A percentile compares a stretch with the other conserved stretches of the same genome.
Evolutionary conservation across 2,888 invertebrate genomes (phyloP).

Genomic region (Malachius bipustulatus): DNA sequence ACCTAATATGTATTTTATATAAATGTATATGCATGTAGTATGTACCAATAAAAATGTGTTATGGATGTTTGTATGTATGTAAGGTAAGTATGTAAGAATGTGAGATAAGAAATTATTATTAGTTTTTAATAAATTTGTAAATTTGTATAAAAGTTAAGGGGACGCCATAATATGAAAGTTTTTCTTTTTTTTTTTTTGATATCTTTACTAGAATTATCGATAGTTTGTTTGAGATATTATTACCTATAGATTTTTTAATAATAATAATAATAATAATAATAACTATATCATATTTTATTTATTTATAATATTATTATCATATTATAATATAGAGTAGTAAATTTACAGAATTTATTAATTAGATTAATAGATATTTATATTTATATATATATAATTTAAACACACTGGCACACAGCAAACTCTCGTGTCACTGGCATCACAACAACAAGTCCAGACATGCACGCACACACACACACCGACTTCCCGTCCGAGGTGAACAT

Average conservation of each 20-base stretch:
- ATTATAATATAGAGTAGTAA: constrained; percentile 38
- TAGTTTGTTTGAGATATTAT: constrained; percentile 34
- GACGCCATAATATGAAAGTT: constrained; percentile 36
- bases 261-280: too few species aligned
- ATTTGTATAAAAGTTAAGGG: constrained; percentile 37
- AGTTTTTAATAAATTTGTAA: too few species aligned
- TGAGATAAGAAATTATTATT: too few species aligned
- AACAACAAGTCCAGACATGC: constrained; percentile 33
- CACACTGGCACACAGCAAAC: constrained; percentile 34
- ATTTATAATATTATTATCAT: constrained; percentile 32
- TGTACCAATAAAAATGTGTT: too few species aligned
- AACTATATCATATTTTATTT: constrained; percentile 36
- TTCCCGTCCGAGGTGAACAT: constrained; percentile 26
- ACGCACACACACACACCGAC: constrained; percentile 32
- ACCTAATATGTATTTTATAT: too few species aligned
- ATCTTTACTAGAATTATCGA: constrained; percentile 31
- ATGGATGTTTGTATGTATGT: too few species aligned
- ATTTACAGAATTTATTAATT: constrained; percentile 39
- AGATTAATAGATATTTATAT: constrained; percentile 33
- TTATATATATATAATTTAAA: constrained; percentile 29
- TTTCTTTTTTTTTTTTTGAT: too few species aligned
- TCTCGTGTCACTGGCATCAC: too few species aligned
- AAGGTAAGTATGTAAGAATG: too few species aligned
- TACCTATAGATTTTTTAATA: constrained; percentile 33
- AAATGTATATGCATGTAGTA: too few species aligned